These are phyloP conservation scores for Chesias legatella DNA, from an alignment of 2,888 invertebrate genomes.

Conservation along the genomic window DNA sequence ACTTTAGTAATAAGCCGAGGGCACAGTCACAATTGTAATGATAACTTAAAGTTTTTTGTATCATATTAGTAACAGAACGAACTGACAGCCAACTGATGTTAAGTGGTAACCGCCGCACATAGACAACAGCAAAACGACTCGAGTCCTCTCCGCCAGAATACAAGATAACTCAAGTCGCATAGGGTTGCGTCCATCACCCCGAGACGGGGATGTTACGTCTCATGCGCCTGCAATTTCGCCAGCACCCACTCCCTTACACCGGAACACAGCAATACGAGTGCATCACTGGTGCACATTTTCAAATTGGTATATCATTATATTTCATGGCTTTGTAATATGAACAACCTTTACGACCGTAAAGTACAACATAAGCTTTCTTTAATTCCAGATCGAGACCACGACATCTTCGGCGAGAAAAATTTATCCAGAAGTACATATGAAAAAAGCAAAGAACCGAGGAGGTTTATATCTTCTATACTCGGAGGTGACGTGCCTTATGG, in stretches of 20 bases:
- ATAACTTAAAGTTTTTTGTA: slow-evolving; percentile 32
- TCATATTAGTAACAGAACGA: too few relatives aligned
- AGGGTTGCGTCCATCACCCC: too few relatives aligned
- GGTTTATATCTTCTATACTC: slow-evolving; percentile 89
- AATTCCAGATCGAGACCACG: slow-evolving; percentile 77
- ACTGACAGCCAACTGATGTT: too few relatives aligned
- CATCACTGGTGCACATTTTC: too few relatives aligned
- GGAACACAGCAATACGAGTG: too few relatives aligned
- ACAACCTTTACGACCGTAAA: neutral
- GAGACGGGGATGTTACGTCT: too few relatives aligned
- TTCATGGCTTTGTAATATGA: neutral
- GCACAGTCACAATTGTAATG: slow-evolving; percentile 41
- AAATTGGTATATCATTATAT: slow-evolving; percentile 9
- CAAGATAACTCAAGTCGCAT: too few relatives aligned
- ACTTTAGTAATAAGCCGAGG: slow-evolving; percentile 62
- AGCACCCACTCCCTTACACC: too few relatives aligned
- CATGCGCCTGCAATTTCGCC: too few relatives aligned
- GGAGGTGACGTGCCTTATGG: slow-evolving; percentile 91
- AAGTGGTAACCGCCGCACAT: too few relatives aligned
- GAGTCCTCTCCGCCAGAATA: too few relatives aligned
- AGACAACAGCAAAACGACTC: too few relatives aligned
- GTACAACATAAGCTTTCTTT: slow-evolving; percentile 31
- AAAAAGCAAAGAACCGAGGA: slow-evolving; percentile 74
- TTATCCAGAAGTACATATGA: slow-evolving; percentile 50
- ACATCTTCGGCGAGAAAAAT: slow-evolving; percentile 72